Conservation (phyloP, 2,888 invertebrate genomes). For the Dysmachus trigonus region DNA sequence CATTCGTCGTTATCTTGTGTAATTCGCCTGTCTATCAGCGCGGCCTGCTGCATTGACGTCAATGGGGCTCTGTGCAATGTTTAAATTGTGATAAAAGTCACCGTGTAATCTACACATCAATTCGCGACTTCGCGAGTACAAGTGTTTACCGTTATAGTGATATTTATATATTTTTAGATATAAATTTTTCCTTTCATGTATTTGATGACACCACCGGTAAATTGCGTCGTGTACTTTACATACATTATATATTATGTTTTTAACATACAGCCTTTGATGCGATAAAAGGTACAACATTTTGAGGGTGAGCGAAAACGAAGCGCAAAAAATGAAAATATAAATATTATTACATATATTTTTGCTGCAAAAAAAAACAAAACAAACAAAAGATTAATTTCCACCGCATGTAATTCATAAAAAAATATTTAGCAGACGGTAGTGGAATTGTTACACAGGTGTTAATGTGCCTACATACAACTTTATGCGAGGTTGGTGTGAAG, state of each 20-base stretch:
- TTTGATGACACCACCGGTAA: slow-evolving; percentile 14
- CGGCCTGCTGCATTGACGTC: slow-evolving; percentile 46
- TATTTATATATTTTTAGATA: slow-evolving; percentile 29
- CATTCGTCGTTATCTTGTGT: slow-evolving; percentile 11
- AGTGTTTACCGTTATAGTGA: slow-evolving; percentile 26
- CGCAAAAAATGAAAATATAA: not conserved
- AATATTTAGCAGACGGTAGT: not conserved
- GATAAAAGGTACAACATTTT: not conserved
- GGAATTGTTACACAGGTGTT: not conserved
- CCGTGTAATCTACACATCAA: slow-evolving; percentile 19
- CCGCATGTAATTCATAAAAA: not conserved
- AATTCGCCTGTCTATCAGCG: slow-evolving; percentile 36
- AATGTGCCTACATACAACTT: not conserved
- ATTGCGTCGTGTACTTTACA: not conserved
- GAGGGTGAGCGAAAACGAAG: not conserved
- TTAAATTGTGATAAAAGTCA: slow-evolving; percentile 39
- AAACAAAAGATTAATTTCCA: not conserved
- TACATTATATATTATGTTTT: not conserved
- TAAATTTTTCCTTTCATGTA: slow-evolving; percentile 14
- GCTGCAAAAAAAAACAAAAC: not conserved
- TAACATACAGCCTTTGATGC: not conserved
- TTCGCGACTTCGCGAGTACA: slow-evolving; percentile 15
- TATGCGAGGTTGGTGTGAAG: not conserved
- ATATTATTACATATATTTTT: not conserved
- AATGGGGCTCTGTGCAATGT: slow-evolving; percentile 46